Percentiles rank a stretch among this genome's conserved stretches.
Evolutionary conservation across 1,140 invertebrate species (phyloP).

Genomic region (Drosophila malerkotliana): DNA sequence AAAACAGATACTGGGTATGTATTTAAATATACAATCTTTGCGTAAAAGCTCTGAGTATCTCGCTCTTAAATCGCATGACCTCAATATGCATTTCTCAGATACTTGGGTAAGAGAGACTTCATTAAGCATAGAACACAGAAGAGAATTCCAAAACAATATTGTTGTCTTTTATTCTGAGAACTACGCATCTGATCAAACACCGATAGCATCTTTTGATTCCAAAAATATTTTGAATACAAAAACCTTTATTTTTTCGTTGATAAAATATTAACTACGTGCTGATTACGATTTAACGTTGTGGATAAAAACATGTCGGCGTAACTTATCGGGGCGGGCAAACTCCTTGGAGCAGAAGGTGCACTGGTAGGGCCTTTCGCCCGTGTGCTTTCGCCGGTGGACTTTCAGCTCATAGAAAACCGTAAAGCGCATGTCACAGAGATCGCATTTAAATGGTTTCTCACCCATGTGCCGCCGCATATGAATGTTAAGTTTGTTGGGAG

Average conservation of each 20-base stretch:
- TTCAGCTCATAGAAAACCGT: conserved; percentile 75
- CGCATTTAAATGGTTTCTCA: conserved; percentile 81
- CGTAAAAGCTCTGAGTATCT: neutral
- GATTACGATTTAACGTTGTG: conserved; percentile 81
- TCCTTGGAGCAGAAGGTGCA: conserved; percentile 85
- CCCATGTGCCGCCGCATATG: conserved; percentile 86
- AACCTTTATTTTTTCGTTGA: neutral
- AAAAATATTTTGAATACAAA: too few species aligned
- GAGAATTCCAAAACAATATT: too few species aligned
- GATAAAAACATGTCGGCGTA: conserved; percentile 87
- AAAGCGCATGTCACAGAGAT: conserved; percentile 79
- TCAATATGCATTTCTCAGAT: neutral
- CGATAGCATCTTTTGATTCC: too few species aligned
- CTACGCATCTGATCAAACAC: too few species aligned
- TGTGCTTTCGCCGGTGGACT: conserved; percentile 86
- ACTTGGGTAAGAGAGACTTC: neutral
- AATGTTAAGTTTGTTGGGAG: conserved; percentile 86
- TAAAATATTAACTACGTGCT: neutral
- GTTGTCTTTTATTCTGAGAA: too few species aligned
- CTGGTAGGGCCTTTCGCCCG: conserved; percentile 86
- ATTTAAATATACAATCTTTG: neutral
- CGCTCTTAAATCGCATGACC: neutral
- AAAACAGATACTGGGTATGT: conserved; percentile 9
- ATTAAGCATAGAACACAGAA: neutral
- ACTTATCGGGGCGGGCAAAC: conserved; percentile 85